A percentile compares a stretch with the other conserved stretches of the same genome.
Evolutionary conservation across 2,888 invertebrate genomes (phyloP).

Genomic region (Dryobota labecula): DNA sequence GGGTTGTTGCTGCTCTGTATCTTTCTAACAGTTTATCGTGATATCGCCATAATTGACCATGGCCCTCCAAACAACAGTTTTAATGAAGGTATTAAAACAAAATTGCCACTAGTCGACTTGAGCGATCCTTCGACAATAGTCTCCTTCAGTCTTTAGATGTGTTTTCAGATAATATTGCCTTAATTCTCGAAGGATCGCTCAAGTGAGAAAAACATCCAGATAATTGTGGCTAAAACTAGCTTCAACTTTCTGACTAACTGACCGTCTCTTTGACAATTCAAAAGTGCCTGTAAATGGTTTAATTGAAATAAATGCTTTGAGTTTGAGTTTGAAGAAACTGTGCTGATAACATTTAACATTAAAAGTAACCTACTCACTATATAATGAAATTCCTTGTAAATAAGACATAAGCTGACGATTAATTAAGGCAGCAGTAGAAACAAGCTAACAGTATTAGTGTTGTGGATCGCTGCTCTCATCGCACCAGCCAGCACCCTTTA

Average conservation of each 20-base stretch:
- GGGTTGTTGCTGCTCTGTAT: not conserved
- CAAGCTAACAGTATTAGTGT: constrained; percentile 34
- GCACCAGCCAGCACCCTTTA: constrained; percentile 65
- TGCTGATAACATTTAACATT: not conserved
- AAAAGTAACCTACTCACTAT: not conserved
- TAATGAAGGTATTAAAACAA: not conserved
- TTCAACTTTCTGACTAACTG: too few species aligned
- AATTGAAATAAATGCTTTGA: too few species aligned
- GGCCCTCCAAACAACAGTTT: not conserved
- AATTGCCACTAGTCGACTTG: too few species aligned
- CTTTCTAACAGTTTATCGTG: too few species aligned
- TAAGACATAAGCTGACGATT: constrained; percentile 31
- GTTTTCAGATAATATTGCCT: not conserved
- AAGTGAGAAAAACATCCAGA: not conserved
- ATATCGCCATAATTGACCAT: not conserved
- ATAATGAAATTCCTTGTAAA: constrained; percentile 10
- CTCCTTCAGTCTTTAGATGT: not conserved
- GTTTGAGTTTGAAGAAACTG: too few species aligned
- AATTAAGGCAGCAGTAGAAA: constrained; percentile 18
- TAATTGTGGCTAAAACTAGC: not conserved
- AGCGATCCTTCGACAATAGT: not conserved
- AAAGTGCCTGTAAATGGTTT: too few species aligned
- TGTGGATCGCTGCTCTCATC: constrained; percentile 24
- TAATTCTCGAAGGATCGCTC: not conserved
- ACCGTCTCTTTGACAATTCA: too few species aligned